Base-by-base conservation (phyloP, 2,113 vertebrate species). In the Apeltes quadracus region DNA sequence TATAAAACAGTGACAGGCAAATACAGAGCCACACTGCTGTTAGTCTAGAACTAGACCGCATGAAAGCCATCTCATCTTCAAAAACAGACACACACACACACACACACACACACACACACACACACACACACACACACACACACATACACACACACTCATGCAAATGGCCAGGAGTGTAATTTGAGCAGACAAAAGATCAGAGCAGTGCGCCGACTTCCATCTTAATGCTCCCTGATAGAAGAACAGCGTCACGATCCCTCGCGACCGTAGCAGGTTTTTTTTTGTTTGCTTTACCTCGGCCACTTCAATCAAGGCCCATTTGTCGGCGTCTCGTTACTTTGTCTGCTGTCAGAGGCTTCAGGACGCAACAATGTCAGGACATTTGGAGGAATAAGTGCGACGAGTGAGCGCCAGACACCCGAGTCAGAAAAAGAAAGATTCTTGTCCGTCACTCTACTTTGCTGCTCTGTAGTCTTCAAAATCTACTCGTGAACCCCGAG, bases 181-280 rank as follows among this genome's bases (percentile, higher is more conserved):
- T 83, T 84, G 64, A 82, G 78, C 73, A 84, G 51, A 87, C 84
- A 88, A 87, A 82, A 75, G 78, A 81, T 32, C 34, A 61, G 44
- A 69, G 74, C 63, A 65, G 69, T 51, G 69, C n/a, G 12, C 36
- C 8, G 59, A 82, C 76, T 63, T 41, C 58, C 53, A 72, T 71
- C 69, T 86, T 86, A 82, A 90, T 87, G 76, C 61, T 74, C 61
- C 59, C 55, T 88, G 84, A 92, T 83, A 81, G 66, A 87, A 87
- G 1, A 11, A 57, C 68, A 77, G 73, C 82, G 81, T 84, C 86
- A 89, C 81, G 82, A 87, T 76, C 39, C 50, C 62, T 66, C 80
- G 84, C 76, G n/a, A 85, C 87, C 74, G 79, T 59, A 81, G 61
- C 61, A 61, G 32, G 32, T 1, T 7, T 73, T 73, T 79, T 79